Base-by-base conservation (phyloP, 2,888 invertebrate genomes). In the Patella ulyssiponensis region DNA sequence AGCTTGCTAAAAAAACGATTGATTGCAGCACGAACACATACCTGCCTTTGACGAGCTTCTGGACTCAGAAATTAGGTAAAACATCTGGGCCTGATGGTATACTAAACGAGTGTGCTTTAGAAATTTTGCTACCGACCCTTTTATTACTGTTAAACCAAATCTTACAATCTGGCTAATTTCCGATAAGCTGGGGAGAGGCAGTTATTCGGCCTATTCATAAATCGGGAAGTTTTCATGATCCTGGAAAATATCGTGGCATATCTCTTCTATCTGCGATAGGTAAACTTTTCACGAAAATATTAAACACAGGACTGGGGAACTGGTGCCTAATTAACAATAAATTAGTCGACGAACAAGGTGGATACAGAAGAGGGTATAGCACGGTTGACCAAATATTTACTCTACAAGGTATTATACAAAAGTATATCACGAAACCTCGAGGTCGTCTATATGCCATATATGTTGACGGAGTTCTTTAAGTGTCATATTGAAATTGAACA, bases 1-100 rank as follows among this genome's bases (percentile, higher is more conserved):
- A 56, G 15, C 15, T n/a, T 4, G 56, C 56, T 17, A 17, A 5
- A 17, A n/a, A 15, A 17, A n/a, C 56, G n/a, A n/a, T 56, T 56
- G 56, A 3, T 15, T n/a, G n/a, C n/a, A n/a, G n/a, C n/a, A n/a
- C n/a, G 17, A 56, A 56, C 56, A 56, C n/a, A n/a, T 56, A 5
- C 56, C 56, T 56, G 56, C 15, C n/a, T 56, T 56, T 56, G 56
- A 56, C n/a, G 56, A 56, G n/a, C 56, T 56, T 56, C n/a, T 56
- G 5, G 56, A 56, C n/a, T 15, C 56, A 3, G 56, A 15, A 56
- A 56, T 56, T 5, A 15, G 4, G 17, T 0, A 56, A 15, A 56
- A 17, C 56, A 15, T n/a, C 56, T 56, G 56, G 56, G 2, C 56
- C 56, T 3, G 56, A 15, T 56, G 56, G 56, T n/a, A 56, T 56